Base-by-base conservation (phyloP, 2,113 vertebrate species). In the Pelobates fuscus region DNA sequence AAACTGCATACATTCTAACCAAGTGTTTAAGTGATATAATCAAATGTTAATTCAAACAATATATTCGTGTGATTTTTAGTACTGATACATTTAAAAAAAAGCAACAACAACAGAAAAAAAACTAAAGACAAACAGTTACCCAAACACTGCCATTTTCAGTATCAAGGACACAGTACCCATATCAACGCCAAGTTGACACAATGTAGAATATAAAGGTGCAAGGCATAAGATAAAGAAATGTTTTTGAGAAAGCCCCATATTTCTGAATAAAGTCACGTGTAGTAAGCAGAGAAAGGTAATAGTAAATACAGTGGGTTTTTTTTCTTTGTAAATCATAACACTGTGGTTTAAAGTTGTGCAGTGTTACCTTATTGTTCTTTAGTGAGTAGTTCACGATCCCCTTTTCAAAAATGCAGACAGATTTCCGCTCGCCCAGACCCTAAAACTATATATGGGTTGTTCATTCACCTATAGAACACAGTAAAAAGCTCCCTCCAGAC, bases 401-500 rank as follows among this genome's bases (percentile, higher is more conserved):
- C 54, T 76, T 76, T 54, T 67, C 37, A 67, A 71, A 71, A 67
- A 76, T 37, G 66, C 55, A 76, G 72, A 66, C 71, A 67, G 43
- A 52, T 76, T 76, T 67, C 72, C 72, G 63, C 55, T 76, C 37
- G 72, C 55, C 64, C 41, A 67, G 57, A 59, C 64, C 64, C 55
- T 67, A 76, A 75, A 76, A 65, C 41, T 76, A 59, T 67, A 76
- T 76, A 67, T 67, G 72, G 72, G 32, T 18, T 70, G 68, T 70
- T 70, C 68, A 11, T 67, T 67, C 72, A 76, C 72, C 72, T 81
- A 71, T 68, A 72, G 62, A 37, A 64, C 74, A 12, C 43, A 54
- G 61, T 15, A 55, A 75, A 71, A 78, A 78, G 78, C 71, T 65
- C 27, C 61, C 65, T 1, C 27, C 74, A 74, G 83, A 74, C 83